Conservation (phyloP, 2,888 invertebrate genomes). For the Polydrusus tereticollis region DNA sequence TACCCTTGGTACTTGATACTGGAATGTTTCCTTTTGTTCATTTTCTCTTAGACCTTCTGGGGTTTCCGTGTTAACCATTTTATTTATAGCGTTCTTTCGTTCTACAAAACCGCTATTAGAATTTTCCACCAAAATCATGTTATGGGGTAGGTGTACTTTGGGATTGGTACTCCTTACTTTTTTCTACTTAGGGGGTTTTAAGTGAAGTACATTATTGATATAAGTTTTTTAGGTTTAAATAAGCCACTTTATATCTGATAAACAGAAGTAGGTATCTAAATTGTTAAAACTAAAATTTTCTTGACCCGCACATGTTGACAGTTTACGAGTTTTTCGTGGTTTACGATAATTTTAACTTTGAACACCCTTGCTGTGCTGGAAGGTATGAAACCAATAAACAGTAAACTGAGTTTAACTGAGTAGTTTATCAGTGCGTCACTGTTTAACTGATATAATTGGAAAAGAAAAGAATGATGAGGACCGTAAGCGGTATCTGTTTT, state of each 20-base stretch:
- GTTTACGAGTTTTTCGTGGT: not conserved
- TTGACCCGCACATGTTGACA: constrained; percentile 6
- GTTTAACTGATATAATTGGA: not conserved
- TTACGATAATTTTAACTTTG: not conserved
- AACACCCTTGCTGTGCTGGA: not conserved
- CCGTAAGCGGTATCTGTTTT: not conserved
- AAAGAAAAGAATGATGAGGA: not conserved
- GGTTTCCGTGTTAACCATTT: constrained; percentile 29
- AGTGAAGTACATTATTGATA: not conserved
- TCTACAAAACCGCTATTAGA: constrained; percentile 13
- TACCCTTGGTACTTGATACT: constrained; percentile 30
- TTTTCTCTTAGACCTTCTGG: not conserved
- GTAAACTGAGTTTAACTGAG: not conserved
- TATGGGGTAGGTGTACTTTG: not conserved
- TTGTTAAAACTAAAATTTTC: constrained; percentile 5
- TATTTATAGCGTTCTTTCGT: constrained; percentile 26
- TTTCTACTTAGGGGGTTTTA: not conserved
- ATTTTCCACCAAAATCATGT: constrained; percentile 20
- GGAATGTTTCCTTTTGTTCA: constrained; percentile 26
- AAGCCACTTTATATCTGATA: constrained; percentile 4
- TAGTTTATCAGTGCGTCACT: not conserved
- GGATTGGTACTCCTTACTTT: not conserved
- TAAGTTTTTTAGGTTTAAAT: not conserved
- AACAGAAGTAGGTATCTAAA: not conserved
- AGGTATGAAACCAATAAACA: not conserved